phyloP scores from a whole-genome alignment of 2,888 invertebrate species.

The Melieria picta region DNA sequence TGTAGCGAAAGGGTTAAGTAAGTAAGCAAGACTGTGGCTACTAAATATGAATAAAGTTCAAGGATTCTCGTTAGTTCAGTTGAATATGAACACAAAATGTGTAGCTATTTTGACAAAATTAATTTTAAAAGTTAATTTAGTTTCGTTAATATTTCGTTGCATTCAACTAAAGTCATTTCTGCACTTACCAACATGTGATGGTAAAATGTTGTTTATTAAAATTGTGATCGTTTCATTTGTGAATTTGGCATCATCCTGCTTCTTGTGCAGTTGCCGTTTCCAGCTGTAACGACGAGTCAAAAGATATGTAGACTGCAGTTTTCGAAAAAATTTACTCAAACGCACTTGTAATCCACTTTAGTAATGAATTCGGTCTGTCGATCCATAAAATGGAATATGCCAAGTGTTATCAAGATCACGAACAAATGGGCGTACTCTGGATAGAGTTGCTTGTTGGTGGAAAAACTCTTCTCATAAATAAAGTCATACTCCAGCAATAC shows the following conservation, averaged over 20 bases:
- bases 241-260: constrained; percentile 86
- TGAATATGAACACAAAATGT: no score
- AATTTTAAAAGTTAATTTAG: no score
- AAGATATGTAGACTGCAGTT: neutral
- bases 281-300: constrained; percentile 65
- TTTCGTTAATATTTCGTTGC: neutral
- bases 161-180: no score
- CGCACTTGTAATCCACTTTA: constrained; percentile 82
- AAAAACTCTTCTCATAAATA: constrained; percentile 71
- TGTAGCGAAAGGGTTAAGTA: no score
- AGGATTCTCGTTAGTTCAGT: no score
- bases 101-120: no score
- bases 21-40: no score
- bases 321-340: constrained; percentile 24
- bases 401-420: constrained; percentile 76
- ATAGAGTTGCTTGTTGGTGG: constrained; percentile 77
- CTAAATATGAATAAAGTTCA: no score
- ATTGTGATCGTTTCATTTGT: constrained; percentile 89
- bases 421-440: constrained; percentile 79
- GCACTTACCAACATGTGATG: constrained; percentile 85
- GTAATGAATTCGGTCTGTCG: constrained; percentile 90
- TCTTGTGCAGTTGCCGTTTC: constrained; percentile 77
- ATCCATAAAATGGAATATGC: constrained; percentile 85
- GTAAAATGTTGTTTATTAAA: constrained; percentile 90
- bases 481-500: constrained; percentile 72